Base-by-base conservation (phyloP, 2,113 vertebrate species). In the Atrichornis clamosus region DNA sequence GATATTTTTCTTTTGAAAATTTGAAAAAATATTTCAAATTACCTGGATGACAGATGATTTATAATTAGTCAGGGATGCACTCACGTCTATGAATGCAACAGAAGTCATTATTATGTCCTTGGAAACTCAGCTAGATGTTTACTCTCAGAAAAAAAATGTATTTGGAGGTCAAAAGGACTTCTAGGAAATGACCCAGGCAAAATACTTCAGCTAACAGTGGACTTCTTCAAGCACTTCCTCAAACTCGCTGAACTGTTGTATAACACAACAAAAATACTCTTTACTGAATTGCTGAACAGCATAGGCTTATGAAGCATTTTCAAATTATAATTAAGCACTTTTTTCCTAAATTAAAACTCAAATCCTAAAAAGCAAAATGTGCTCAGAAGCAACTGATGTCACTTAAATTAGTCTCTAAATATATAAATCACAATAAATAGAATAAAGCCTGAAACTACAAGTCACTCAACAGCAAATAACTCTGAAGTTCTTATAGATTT, bases 131-230 rank as follows among this genome's bases (percentile, higher is more conserved):
- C 37, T 78, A 87, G 24, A 89, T 78, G 59, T 96, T 96, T 96
- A 89, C 79, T 94, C 69, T 95, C 35, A 85, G 14, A 37, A 77
- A 84, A 91, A 78, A 80, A 77, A 76, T 17, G 21, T 86, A 89
- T 92, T 53, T 84, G 80, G 83, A 92, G 84, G 96, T 96, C 90
- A 96, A 89, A 97, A 88, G 86, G 41, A 91, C 67, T 85, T 81
- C 77, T 52, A 90, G 75, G 67, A 94, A 90, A 95, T 60, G 53
- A 92, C 55, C 64, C 62, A 86, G 47, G 47, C 30, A 89, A 96
- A 94, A 93, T 30, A 87, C 53, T 96, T 94, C 59, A 91, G 37
- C 49, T 52, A 76, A 27, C 63, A 83, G 47, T 13, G 32, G 33
- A 93, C 42, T 83, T 90, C 44, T 85, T 83, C 64, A 85, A 86